These are phyloP conservation scores for Acipenser ruthenus DNA, from an alignment of 2,797 vertebrate genomes.

Conservation along the genomic window DNA sequence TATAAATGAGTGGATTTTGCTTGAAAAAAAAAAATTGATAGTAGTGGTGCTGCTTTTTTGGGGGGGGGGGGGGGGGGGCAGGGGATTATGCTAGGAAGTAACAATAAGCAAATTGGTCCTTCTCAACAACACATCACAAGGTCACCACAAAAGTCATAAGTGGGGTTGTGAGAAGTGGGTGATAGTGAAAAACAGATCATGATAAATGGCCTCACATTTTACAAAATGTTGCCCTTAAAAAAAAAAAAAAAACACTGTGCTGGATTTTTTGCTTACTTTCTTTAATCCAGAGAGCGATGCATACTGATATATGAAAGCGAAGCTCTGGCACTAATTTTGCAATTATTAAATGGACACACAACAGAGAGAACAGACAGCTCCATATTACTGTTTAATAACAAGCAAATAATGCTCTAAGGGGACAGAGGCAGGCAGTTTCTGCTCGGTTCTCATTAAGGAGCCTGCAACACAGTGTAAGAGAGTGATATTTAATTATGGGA, in stretches of 20 bases:
- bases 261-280: conserved; percentile 38
- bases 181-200: conserved; percentile 83
- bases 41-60: conserved; percentile 31
- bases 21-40: conserved; percentile 49
- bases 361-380: conserved; percentile 62
- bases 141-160: conserved; percentile 83
- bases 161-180: conserved; percentile 71
- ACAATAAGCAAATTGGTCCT: conserved; percentile 89
- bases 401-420: conserved; percentile 70
- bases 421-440: conserved; percentile 63
- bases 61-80: conserved; percentile 55
- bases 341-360: conserved; percentile 87
- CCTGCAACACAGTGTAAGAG: conserved; percentile 71
- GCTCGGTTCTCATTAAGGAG: conserved; percentile 74
- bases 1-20: conserved; percentile 84
- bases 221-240: conserved; percentile 79
- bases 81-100: conserved; percentile 86
- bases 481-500: conserved; percentile 76
- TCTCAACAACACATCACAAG: conserved; percentile 72
- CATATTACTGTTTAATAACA: conserved; percentile 77
- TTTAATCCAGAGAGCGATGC: conserved; percentile 61
- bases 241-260: conserved; percentile 38
- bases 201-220: conserved; percentile 95
- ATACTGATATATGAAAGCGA: conserved; percentile 93
- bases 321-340: conserved; percentile 92